Evolutionary conservation across 2,888 invertebrate species (phyloP), one percentile per base, ranked within the genome.

Genomic region (Rhorus exstirpatorius): DNA sequence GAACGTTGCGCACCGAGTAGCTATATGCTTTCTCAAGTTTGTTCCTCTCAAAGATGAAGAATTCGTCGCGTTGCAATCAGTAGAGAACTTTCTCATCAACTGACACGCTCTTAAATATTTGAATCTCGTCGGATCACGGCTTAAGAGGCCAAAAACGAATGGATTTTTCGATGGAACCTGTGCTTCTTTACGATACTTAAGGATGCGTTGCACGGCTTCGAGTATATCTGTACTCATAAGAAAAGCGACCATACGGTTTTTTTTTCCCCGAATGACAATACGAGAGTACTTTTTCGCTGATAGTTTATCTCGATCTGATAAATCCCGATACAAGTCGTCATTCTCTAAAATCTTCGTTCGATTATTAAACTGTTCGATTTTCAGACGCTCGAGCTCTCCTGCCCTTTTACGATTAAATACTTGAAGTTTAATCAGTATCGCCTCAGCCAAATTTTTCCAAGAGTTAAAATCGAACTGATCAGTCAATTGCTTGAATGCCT

Each of bases 361-460:
- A 21, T 75, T 71, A 44, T 63, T 35, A 17, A 80, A 63, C 38
- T 85, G 82, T n/a, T 72, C 70, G 1, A 83, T 68, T 3, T 31
- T 12, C 1, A 80, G 38, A 6, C 82, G 24, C 24, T 83, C 81
- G 0, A 84, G 24, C 49, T 84, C 79, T 17, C 84, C 85, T 12
- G 81, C 75, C 26, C 84, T 63, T 17, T 77, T 65, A 17, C 82
- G 83, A 79, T 82, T 85, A 8, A 85, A 85, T 17, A 85, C 8
- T 31, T 80, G 67, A 1, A 81, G n/a, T 2, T 65, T 76, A 35
- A 76, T 81, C 0, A 84, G 41, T 0, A 75, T 67, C 12, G 77
- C 31, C 35, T 78, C 74, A 1, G 61, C 46, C 2, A 83, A 71
- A 41, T 51, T 24, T 8, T 10, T 61, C 82, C 81, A 85, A 2